Evolutionary conservation across 2,888 invertebrate species (phyloP).

Genomic region (Tipula lateralis): DNA sequence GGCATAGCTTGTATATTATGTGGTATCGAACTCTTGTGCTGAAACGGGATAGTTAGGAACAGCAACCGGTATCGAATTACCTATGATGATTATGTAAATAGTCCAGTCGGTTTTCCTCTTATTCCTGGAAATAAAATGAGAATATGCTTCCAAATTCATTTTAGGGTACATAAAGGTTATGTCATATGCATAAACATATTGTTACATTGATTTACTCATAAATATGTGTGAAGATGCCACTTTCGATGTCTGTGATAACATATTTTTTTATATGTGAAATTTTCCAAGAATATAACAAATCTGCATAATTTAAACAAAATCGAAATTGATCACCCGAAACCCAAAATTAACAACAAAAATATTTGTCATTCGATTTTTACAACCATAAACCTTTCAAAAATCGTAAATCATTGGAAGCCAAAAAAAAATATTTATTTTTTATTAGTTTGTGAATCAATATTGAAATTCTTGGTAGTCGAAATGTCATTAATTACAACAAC

Average conservation of each 20-base stretch:
- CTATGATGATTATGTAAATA: too few relatives aligned
- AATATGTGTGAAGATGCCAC: not conserved
- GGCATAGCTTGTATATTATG: too few relatives aligned
- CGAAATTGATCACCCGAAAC: not conserved
- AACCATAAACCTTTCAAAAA: slow-evolving; percentile 1
- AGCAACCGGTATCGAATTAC: too few relatives aligned
- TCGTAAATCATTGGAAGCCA: not conserved
- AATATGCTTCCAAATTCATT: too few relatives aligned
- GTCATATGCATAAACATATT: too few relatives aligned
- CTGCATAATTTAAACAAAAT: not conserved
- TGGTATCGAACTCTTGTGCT: too few relatives aligned
- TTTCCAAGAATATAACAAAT: not conserved
- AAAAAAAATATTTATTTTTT: not conserved
- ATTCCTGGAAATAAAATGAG: too few relatives aligned
- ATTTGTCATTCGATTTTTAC: slow-evolving; percentile 11
- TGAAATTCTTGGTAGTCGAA: slow-evolving; percentile 19
- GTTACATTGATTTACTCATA: too few relatives aligned
- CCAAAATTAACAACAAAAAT: not conserved
- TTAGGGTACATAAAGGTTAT: too few relatives aligned
- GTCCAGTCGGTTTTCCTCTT: too few relatives aligned
- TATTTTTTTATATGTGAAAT: not conserved
- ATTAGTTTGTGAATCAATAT: not conserved
- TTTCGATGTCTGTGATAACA: not conserved
- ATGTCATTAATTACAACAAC: slow-evolving; percentile 21
- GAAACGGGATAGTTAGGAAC: too few relatives aligned